Evolutionary conservation across 2,888 invertebrate genomes (phyloP).

Genomic region (Cactoblastis cactorum): DNA sequence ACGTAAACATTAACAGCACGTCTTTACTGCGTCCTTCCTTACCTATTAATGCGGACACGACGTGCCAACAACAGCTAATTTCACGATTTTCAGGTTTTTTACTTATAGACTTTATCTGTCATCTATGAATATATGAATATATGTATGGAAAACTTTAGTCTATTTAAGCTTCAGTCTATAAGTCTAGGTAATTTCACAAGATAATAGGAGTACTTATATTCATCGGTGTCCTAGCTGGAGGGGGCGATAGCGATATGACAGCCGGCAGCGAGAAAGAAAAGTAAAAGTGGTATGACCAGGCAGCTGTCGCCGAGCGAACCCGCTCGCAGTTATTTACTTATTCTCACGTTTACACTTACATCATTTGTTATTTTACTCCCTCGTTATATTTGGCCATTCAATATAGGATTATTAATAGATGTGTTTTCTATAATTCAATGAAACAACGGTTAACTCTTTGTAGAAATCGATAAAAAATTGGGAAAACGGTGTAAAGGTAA

Average conservation of each 20-base stretch:
- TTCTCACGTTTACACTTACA: constrained; percentile 32
- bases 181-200: too few species aligned
- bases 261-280: constrained; percentile 49
- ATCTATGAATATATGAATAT: too few species aligned
- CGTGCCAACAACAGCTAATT: background rate
- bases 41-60: background rate
- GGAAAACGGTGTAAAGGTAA: constrained; percentile 32
- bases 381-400: constrained; percentile 21
- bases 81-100: background rate
- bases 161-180: too few species aligned
- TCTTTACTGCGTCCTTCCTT: constrained; percentile 24
- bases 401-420: constrained; percentile 31
- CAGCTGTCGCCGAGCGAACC: constrained; percentile 43
- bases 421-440: constrained; percentile 16
- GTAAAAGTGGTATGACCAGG: constrained; percentile 64
- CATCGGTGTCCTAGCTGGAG: background rate
- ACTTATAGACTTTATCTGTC: too few species aligned
- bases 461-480: constrained; percentile 39
- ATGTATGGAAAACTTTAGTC: too few species aligned
- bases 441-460: constrained; percentile 62
- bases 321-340: constrained; percentile 18
- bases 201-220: too few species aligned
- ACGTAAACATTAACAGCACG: constrained; percentile 41
- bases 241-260: background rate
- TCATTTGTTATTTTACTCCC: constrained; percentile 17